Base-by-base conservation (phyloP, 2,888 invertebrate genomes). In the Lissocephala sabroskyi region DNA sequence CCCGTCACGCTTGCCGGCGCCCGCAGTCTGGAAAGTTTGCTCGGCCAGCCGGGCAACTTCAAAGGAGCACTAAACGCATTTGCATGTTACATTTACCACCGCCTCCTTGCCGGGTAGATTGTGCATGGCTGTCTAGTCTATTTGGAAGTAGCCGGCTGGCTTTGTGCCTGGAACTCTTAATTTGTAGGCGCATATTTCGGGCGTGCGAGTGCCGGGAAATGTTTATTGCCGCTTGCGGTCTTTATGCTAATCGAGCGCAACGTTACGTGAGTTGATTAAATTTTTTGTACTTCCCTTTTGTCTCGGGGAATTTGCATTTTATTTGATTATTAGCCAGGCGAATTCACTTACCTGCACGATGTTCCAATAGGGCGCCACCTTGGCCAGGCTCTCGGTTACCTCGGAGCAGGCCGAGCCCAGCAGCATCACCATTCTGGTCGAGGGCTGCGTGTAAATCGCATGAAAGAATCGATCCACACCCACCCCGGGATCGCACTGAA, bases 361-460 rank as follows among this genome's bases (percentile, higher is more conserved):
- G 81, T 95, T 96, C 95, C 95, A 96, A 79, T 95, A 94, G 3
- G 95, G 94, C 19, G 94, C 94, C 48, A 96, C 92, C 86, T 95
- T 93, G 26, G 95, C 96, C 56, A 96, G 87, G 79, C 93, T 93
- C 85, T 96, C 94, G 0, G 95, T 95, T 46, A 96, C 96, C 77
- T 95, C 95, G 0, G 95, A 94, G 81, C 95, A 95, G 2, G 94
- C 92, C 1, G 94, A 91, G n/a, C 96, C 96, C 46, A 96, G 86
- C 43, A 96, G 86, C 87, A 93, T 90, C 56, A 92, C 88, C 89
- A 95, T 92, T 42, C 91, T 84, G 1, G 92, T 89, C 36, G 90
- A 88, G 30, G 90, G 88, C 63, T 91, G 89, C 0, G 92, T 92
- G 86, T 96, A 96, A 41, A 96, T 87, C 2, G 96, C 93, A 85